Percentiles rank a stretch among this genome's conserved stretches.
Conservation (phyloP, 2,113 vertebrate genomes). For the Upupa epops region DNA sequence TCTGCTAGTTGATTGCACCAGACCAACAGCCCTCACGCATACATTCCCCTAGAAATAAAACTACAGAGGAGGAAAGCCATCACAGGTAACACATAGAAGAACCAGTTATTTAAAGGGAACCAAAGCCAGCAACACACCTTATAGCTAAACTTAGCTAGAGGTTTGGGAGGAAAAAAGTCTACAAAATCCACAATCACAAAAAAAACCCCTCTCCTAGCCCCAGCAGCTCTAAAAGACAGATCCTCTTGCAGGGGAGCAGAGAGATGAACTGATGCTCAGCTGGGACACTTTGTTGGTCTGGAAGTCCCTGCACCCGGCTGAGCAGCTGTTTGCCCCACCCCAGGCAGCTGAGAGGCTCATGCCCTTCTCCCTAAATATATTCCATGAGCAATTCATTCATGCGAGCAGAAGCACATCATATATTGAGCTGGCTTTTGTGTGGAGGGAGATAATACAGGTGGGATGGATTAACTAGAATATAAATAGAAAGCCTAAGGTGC, state of each 20-base stretch:
- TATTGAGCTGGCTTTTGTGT: not conserved
- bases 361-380: not conserved
- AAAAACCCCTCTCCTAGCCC: fast-evolving
- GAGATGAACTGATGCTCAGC: not conserved
- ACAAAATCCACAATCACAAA: fast-evolving
- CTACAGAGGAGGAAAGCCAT: not conserved
- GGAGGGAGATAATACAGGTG: not conserved
- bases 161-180: fast-evolving
- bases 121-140: not conserved
- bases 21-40: not conserved
- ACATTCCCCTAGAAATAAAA: not conserved
- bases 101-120: not conserved
- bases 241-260: not conserved
- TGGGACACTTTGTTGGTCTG: not conserved
- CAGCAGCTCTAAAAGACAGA: not conserved
- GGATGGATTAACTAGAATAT: not conserved
- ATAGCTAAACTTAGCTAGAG: not conserved
- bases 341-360: too few relatives aligned
- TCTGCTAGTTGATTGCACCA: not conserved
- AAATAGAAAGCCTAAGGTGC: not conserved
- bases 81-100: not conserved
- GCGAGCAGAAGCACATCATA: not conserved
- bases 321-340: not conserved
- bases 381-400: not conserved
- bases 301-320: not conserved